A percentile compares a stretch with the other conserved stretches of the same genome.
Conservation (phyloP, 1,140 invertebrate genomes). For the Drosophila repletoides region DNA sequence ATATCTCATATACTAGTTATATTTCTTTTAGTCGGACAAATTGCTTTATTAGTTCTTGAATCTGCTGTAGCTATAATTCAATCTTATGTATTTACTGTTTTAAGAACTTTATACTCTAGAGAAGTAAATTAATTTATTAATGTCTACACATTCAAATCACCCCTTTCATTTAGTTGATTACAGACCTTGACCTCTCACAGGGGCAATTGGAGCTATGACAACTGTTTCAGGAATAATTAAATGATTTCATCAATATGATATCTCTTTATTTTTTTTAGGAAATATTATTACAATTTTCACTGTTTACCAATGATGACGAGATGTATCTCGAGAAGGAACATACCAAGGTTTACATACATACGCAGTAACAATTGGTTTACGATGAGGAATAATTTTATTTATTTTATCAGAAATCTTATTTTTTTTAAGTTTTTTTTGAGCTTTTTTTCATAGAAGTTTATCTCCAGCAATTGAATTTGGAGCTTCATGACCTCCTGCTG, state of each 20-base stretch:
- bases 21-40: conserved; percentile 83
- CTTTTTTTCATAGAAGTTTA: conserved; percentile 86
- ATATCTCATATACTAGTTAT: conserved; percentile 71
- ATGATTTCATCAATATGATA: conserved; percentile 82
- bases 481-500: conserved; percentile 84
- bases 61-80: conserved; percentile 84
- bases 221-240: not conserved
- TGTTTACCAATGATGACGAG: conserved; percentile 86
- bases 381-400: conserved; percentile 56
- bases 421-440: conserved; percentile 48
- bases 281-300: conserved; percentile 82
- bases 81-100: conserved; percentile 84
- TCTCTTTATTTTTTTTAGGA: conserved; percentile 82
- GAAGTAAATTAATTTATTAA: conserved; percentile 81
- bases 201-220: not conserved
- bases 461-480: conserved; percentile 86
- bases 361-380: conserved; percentile 80
- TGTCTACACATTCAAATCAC: conserved; percentile 58
- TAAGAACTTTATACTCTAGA: conserved; percentile 83
- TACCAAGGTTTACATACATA: conserved; percentile 32
- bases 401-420: conserved; percentile 51
- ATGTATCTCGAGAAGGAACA: conserved; percentile 67
- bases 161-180: conserved; percentile 84
- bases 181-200: conserved; percentile 69
- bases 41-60: conserved; percentile 84